These are phyloP conservation scores for Plectropomus leopardus DNA, from an alignment of 2,113 vertebrate genomes.

Conservation along the genomic window DNA sequence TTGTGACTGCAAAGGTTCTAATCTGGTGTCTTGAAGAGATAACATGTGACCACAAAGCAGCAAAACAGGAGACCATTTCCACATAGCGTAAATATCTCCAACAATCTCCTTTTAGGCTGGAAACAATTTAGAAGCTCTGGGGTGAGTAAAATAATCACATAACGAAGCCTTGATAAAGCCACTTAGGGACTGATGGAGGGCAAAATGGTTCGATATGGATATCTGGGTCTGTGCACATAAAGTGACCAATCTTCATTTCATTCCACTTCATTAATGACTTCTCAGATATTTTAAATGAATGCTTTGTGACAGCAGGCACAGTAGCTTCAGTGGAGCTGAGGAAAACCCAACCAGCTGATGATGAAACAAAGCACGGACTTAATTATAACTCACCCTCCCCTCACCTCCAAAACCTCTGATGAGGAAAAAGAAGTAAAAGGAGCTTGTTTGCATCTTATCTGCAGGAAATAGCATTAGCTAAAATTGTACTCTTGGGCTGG, in stretches of 20 bases:
- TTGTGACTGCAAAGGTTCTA: background rate
- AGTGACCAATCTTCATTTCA: conserved; percentile 35
- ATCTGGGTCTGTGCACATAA: conserved; percentile 32
- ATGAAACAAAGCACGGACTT: conserved; percentile 37
- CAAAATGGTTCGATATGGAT: conserved; percentile 54
- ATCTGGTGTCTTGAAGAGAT: background rate
- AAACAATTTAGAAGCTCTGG: conserved; percentile 84
- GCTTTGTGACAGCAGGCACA: background rate
- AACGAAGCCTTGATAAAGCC: conserved; percentile 78
- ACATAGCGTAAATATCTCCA: conserved; percentile 73
- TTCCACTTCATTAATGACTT: conserved; percentile 4
- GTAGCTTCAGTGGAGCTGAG: background rate
- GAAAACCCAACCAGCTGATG: conserved; percentile 45
- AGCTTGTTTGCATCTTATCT: conserved; percentile 84
- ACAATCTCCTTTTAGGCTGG: conserved; percentile 81
- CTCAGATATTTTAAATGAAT: conserved; percentile 21
- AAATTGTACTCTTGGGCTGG: conserved; percentile 83
- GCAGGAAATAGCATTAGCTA: conserved; percentile 86
- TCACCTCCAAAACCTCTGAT: conserved; percentile 60
- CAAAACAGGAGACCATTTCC: conserved; percentile 31
- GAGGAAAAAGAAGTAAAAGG: conserved; percentile 70
- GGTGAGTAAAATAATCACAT: conserved; percentile 80
- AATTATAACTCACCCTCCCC: conserved; percentile 22
- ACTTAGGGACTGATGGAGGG: conserved; percentile 70
- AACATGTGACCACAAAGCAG: conserved; percentile 8